Percentiles rank a stretch among this genome's conserved stretches.
Conservation (phyloP, 2,113 vertebrate species). For the Larimichthys polyactis region DNA sequence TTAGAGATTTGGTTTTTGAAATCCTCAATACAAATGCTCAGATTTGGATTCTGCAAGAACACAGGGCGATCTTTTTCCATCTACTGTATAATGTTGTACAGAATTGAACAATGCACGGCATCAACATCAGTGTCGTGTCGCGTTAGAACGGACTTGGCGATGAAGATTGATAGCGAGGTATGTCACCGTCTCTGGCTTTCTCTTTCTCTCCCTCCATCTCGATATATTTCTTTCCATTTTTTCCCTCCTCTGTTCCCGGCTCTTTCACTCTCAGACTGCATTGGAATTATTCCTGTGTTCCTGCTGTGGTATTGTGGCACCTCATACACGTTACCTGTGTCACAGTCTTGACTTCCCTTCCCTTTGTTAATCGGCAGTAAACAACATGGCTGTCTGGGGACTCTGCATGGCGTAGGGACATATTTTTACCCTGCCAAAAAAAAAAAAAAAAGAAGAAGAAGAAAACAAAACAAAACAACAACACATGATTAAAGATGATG, state of each 20-base stretch:
- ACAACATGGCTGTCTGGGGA: slow-evolving; percentile 86
- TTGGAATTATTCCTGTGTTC: slow-evolving; percentile 69
- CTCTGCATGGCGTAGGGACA: slow-evolving; percentile 75
- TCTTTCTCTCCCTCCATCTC: background rate
- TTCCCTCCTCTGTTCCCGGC: slow-evolving; percentile 25
- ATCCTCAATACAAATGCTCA: background rate
- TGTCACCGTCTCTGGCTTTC: slow-evolving; percentile 9
- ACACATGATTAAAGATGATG: slow-evolving; percentile 84
- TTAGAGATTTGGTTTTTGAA: background rate
- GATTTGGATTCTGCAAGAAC: background rate
- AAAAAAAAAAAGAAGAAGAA: slow-evolving; percentile 19
- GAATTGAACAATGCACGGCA: slow-evolving; percentile 6
- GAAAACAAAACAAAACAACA: slow-evolving; percentile 42
- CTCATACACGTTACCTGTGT: slow-evolving; percentile 81
- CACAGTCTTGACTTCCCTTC: slow-evolving; percentile 82
- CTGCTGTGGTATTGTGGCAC: slow-evolving; percentile 73
- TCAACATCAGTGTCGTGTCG: slow-evolving; percentile 6
- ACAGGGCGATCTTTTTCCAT: background rate
- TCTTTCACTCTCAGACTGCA: slow-evolving; percentile 52
- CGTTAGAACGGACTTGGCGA: slow-evolving; percentile 16
- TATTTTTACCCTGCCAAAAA: slow-evolving; percentile 79
- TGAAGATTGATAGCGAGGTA: slow-evolving; percentile 22
- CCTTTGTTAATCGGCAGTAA: slow-evolving; percentile 88
- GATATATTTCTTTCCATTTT: slow-evolving; percentile 21
- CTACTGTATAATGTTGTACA: slow-evolving; percentile 15